Evolutionary conservation across 2,113 vertebrate species (phyloP).

Genomic region (Entosphenus tridentatus): DNA sequence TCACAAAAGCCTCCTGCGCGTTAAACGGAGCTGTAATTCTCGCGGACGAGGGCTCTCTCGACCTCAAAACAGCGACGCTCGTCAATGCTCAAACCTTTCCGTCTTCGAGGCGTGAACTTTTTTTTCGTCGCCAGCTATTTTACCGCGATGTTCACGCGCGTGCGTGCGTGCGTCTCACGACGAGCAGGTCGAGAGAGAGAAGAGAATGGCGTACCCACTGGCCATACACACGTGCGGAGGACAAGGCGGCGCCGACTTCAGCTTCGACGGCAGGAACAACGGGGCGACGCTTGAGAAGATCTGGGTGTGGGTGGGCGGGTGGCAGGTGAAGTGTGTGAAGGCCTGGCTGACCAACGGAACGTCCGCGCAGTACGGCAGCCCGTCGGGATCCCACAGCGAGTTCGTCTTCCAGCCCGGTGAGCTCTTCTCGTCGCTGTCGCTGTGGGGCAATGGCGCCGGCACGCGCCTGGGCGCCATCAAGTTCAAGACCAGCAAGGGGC

Average conservation of each 20-base stretch:
- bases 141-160: constrained; percentile 3
- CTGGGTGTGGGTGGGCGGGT: constrained; percentile 11
- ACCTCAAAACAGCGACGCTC: too few relatives aligned
- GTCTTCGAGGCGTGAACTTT: too few relatives aligned
- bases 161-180: too few relatives aligned
- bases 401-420: constrained; percentile 13
- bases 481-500: constrained; percentile 11
- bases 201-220: too few relatives aligned
- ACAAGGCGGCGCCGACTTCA: background rate
- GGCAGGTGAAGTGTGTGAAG: constrained; percentile 11
- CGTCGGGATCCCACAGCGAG: constrained; percentile 3
- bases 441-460: constrained; percentile 14
- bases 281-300: constrained; percentile 13
- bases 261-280: constrained; percentile 8
- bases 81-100: too few relatives aligned
- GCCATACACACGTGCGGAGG: constrained; percentile 3
- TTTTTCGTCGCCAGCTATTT: too few relatives aligned
- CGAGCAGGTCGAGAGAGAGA: too few relatives aligned
- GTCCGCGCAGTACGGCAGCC: constrained; percentile 4
- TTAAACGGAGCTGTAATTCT: too few relatives aligned
- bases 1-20: too few relatives aligned
- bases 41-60: too few relatives aligned
- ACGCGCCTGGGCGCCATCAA: constrained; percentile 14
- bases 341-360: constrained; percentile 12
- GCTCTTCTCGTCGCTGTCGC: constrained; percentile 13